Evolutionary conservation across 2,888 invertebrate species (phyloP), one percentile per base, ranked within the genome.

Genomic region (Tetanocera ferruginea): DNA sequence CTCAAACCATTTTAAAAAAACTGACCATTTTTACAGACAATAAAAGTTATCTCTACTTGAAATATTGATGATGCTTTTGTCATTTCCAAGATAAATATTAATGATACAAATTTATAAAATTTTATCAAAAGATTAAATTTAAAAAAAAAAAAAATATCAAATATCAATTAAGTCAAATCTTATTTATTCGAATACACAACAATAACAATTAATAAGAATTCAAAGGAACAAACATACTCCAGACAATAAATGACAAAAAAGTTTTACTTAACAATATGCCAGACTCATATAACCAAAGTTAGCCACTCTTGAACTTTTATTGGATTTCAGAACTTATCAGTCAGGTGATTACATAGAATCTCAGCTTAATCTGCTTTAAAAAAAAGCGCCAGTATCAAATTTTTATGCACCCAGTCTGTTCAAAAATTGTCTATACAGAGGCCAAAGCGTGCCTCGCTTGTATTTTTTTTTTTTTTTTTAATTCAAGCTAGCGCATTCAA

Each of bases 151-250:
- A 49, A 60, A 77, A 77, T 76, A 79, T 79, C 79, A 66, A 60
- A 76, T 76, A 70, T 49, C 76, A 76, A 76, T 78, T 76, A 43
- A 74, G 6, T 14, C 11, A 70, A 34, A 57, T 43, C 37, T 43
- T 23, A 86, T 86, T 86, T 86, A 86, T 86, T 83, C 83, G 82
- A 83, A 81, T 83, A 78, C 82, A 81, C 55, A 78, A 84, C 87
- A 86, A 86, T 86, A 86, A 86, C 87, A 86, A 86, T 86, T 86
- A 86, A 86, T 86, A 86, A 86, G 85, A 85, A 83, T 60, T 51
- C 76, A 69, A 72, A 81, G 60, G 66, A 78, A 64, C 37, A 55
- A 75, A 79, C 66, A 31, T 70, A 28, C 23, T 43, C 49, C 60
- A 62, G 49, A 43, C 76, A 73, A 76, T 73, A 62, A 79, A 73